Base-by-base conservation (phyloP, 2,113 vertebrate species). In the Alosa alosa region DNA sequence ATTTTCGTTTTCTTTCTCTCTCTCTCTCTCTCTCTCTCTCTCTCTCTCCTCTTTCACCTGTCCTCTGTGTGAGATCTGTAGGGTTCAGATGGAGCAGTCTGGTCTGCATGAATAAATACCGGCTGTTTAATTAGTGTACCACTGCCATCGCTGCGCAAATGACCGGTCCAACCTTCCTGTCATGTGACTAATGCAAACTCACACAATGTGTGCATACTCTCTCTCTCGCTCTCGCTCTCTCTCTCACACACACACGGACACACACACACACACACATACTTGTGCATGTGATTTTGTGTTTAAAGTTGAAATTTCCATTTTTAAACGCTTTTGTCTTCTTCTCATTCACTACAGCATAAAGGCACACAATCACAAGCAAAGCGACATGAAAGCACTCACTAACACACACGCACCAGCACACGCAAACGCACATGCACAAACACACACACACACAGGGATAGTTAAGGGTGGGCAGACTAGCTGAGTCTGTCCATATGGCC, bases 111-210 rank as follows among this genome's bases (percentile, higher is more conserved):
- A 86, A 85, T 84, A 68, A 86, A 88, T 88, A 84, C 57, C 81
- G n/a, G 39, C 84, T 50, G 84, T 72, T 89, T 89, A 91, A 89
- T 89, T 89, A 88, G 81, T 83, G 46, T 45, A 22, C 75, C 75
- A 45, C 22, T 84, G 44, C 82, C 84, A 85, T 81, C 86, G 85
- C n/a, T 88, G 82, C 83, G 31, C 81, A 88, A 86, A 55, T 57
- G 84, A 49, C 55, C 47, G 64, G 7, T n/a, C 6, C 68, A 64
- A 47, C 25, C 44, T 78, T 83, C 82, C 82, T 45, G 52, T 75
- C 86, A 86, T 78, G 86, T 86, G 86, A 83, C 60, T 86, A 78
- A 47, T 41, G 85, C 41, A 41, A 10, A 10, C 31, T 10, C 25
- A 25, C 82, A 31, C 39, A 55, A 3, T 50, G 50, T 11, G 4